Base-by-base conservation (phyloP, 92 coral and sea anemone species). In the Chrysogorgia sp. region DNA sequence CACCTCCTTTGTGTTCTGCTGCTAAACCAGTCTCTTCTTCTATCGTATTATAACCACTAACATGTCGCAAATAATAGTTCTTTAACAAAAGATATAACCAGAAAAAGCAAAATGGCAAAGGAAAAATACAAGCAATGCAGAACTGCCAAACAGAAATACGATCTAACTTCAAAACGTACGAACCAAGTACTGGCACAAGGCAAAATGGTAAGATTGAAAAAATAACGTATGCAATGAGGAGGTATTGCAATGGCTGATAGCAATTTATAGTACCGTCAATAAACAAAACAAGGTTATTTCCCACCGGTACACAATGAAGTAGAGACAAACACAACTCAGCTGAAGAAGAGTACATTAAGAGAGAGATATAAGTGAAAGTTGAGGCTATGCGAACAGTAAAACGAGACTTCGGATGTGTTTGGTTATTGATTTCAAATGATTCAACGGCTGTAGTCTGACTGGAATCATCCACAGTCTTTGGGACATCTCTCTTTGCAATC, bases 181-280 rank as follows among this genome's bases (percentile, higher is more conserved):
- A 52, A 2, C 78, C 78, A 25, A 71, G 78, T 0, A 71, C 64
- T 28, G 78, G 78, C 1, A 71, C 78, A 5, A 71, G 30, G 25
- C 63, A 71, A 23, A 71, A 71, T 5, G 78, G 78, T 19, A 71
- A 20, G 14, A 71, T 55, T 6, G 78, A 71, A 7, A 40, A 31
- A 15, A 52, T 34, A 13, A 71, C 34, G 64, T 71, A 71, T 32
- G 48, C 64, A 19, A 71, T 26, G 35, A 71, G 50, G 1, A 71
- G 12, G 19, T 71, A 71, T 34, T 71, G 78, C 32, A 91, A 88
- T 87, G 92, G 82, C 25, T 82, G 86, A 61, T 81, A 85, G 30
- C 90, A 85, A 29, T 77, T 71, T 17, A 90, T 83, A 84, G 87
- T 88, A 31, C 92, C 92, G 70, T 90, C 96, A 41, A 82, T 80